phyloP scores from a whole-genome alignment of 2,797 vertebrate genomes.

The Pipistrellus pipistrellus region DNA sequence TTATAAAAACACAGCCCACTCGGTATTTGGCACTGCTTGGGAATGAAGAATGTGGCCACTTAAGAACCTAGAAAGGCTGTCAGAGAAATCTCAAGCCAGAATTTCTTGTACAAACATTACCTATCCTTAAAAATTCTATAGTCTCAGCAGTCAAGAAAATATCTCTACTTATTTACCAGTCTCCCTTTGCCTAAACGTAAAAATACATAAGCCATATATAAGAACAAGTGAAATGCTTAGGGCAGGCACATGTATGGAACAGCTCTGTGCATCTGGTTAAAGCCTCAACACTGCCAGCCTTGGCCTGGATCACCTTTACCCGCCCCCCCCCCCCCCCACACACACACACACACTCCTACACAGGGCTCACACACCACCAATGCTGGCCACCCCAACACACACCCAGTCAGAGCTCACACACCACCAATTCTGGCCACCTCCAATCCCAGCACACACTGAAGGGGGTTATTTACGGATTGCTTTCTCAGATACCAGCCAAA shows the following conservation, averaged over 20 bases:
- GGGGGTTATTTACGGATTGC: slow-evolving; percentile 55
- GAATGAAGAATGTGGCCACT: slow-evolving; percentile 70
- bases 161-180: slow-evolving; percentile 53
- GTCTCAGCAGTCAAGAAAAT: slow-evolving; percentile 46
- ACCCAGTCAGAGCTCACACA: background rate
- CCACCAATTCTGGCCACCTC: background rate
- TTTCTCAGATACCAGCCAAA: slow-evolving; percentile 66
- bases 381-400: background rate
- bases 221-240: background rate
- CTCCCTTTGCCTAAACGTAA: slow-evolving; percentile 50
- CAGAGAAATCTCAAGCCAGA: slow-evolving; percentile 68
- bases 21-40: slow-evolving; percentile 64
- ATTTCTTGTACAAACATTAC: slow-evolving; percentile 74
- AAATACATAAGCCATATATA: slow-evolving; percentile 43
- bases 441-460: background rate
- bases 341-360: background rate
- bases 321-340: too few species aligned
- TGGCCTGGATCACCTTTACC: background rate
- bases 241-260: background rate
- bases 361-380: background rate
- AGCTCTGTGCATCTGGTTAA: slow-evolving; percentile 4
- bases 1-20: slow-evolving; percentile 71
- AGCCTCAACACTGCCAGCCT: background rate
- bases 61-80: slow-evolving; percentile 64
- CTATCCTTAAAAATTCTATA: slow-evolving; percentile 75